Evolutionary conservation across 2,113 vertebrate species (phyloP), one percentile per base, ranked within the genome.

Genomic region (Pantherophis guttatus): DNA sequence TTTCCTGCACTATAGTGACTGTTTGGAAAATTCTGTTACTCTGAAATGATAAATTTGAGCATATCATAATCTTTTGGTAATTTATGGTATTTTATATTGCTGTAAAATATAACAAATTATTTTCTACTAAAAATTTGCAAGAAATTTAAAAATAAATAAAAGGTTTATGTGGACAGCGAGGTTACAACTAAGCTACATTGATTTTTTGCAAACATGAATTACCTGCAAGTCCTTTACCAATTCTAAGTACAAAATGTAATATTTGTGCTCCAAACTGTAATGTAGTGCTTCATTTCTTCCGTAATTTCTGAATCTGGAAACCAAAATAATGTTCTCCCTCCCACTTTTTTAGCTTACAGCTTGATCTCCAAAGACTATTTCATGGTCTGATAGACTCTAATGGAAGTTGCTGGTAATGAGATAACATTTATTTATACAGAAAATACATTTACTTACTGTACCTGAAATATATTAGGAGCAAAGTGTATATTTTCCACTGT

Each of bases 361-460:
- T 95, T 97, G 96, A 97, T 98, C 97, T 98, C 97, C 95, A 96
- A 97, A 98, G 97, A 96, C 97, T 97, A 97, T 98, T 98, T 98
- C 97, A 98, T 97, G 97, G 96, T 98, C 97, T 97, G 96, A 96
- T 98, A 96, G 96, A 96, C 95, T 95, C 97, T 97, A 98, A 98
- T 98, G 95, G 97, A 97, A 96, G 96, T 97, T 96, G 96, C 91
- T 97, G 95, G 96, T 97, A 98, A 98, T 97, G 96, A 98, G 96
- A 98, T 96, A 97, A 96, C 97, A 97, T 97, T 97, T 98, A 98
- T 98, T 98, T 98, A 97, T 97, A 97, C 97, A 97, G 94, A 97
- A 98, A 97, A 94, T 94, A 97, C 96, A 97, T 98, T 90, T 97
- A 96, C 93, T 96, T 92, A 93, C 92, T 91, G 95, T 94, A 94